phyloP scores from a whole-genome alignment of 1,140 invertebrate species.

The Sminthurides bifidus region DNA sequence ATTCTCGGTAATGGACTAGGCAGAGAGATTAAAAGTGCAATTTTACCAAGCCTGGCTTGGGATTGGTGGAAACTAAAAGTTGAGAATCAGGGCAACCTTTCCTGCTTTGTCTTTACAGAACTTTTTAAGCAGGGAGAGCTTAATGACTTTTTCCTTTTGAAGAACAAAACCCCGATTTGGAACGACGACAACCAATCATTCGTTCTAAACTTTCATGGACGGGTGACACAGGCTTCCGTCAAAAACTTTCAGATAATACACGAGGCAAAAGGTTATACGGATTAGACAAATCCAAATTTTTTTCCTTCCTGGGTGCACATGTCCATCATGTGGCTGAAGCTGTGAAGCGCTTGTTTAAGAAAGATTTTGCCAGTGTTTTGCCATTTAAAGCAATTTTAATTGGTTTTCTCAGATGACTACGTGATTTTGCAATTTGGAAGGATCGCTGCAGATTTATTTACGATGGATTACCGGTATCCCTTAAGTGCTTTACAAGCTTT shows the following conservation, averaged over 20 bases:
- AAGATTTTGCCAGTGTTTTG: not conserved
- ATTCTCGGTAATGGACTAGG: conserved; percentile 51
- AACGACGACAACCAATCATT: conserved; percentile 99
- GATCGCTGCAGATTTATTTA: conserved; percentile 86
- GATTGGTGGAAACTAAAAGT: not conserved
- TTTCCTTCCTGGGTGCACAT: not conserved
- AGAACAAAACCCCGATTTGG: conserved; percentile 98
- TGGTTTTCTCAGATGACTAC: conserved; percentile 11
- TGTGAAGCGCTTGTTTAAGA: not conserved
- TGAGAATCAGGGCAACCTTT: not conserved
- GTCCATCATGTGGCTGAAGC: conserved; percentile 26
- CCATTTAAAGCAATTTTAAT: not conserved
- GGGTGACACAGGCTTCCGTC: conserved; percentile 97
- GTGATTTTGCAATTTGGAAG: conserved; percentile 36
- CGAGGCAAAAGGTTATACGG: conserved; percentile 68
- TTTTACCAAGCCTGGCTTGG: too few species aligned
- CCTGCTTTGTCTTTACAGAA: conserved; percentile 1
- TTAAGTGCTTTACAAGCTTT: conserved; percentile 96
- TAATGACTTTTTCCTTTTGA: conserved; percentile 47
- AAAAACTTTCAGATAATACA: conserved; percentile 99
- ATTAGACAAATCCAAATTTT: conserved; percentile 10
- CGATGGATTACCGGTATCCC: conserved; percentile 96
- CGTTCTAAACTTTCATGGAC: conserved; percentile 95
- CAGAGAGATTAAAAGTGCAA: not conserved
- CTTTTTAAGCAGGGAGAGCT: not conserved